Evolutionary conservation across 2,797 vertebrate genomes (phyloP), one percentile per base, ranked within the genome.

Genomic region (Lithobates pipiens): DNA sequence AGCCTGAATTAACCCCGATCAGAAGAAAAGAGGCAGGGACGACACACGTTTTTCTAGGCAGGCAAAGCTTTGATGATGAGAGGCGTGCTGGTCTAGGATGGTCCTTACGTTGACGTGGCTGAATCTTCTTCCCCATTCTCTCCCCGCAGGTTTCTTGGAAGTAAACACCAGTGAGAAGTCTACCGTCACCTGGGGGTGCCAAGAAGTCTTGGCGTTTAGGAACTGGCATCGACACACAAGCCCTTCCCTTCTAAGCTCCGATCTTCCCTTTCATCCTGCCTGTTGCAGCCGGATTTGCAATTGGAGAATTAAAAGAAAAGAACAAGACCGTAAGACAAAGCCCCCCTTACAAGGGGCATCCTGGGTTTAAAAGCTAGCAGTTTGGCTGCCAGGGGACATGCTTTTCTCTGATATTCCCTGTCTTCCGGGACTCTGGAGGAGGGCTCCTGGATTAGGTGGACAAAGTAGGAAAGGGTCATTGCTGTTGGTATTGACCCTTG

Each of bases 401-500:
- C 25, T 78, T 79, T 82, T 63, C 76, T 83, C 70, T 79, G 70
- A 79, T 76, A 25, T 75, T 15, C n/a, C 50, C 21, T 69, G 36
- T 73, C 32, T 69, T 9, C 25, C 34, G 13, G 75, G 76, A 70
- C 34, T 79, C 32, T 32, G 70, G 70, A 75, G 46, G 54, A 83
- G 80, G 39, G 25, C 42, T 67, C 70, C 69, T 67, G 69, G 68
- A 71, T 46, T 73, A 13, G 61, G 50, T 5, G 50, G 25, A 16
- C 21, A 74, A 70, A 75, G 71, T 73, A 88, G 88, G 46, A 86
- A 89, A 88, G 89, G 88, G 42, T 54, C 23, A 0, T 27, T 86
- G 21, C 42, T 86, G 13, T 71, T 89, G 65, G 87, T 92, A 50
- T 80, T 90, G 84, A 73, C 92, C 39, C 90, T 92, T 81, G 88